Conservation (phyloP, 2,113 vertebrate species). For the Pipa parva region DNA sequence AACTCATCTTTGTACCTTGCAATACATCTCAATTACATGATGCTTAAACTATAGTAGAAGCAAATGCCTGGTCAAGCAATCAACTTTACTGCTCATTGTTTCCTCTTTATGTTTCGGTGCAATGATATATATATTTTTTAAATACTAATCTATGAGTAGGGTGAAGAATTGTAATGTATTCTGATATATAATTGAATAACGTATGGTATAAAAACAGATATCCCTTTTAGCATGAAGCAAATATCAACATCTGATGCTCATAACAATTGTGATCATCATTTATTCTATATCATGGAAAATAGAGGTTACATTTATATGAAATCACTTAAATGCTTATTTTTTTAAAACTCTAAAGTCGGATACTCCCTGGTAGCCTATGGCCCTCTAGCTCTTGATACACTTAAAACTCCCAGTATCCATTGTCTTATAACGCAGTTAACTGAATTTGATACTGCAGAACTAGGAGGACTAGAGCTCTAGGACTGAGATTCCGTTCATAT, state of each 20-base stretch:
- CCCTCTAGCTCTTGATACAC: too few relatives aligned
- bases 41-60: constrained; percentile 19
- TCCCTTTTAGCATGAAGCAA: background rate
- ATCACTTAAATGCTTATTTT: background rate
- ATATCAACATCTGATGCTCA: too few relatives aligned
- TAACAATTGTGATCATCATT: too few relatives aligned
- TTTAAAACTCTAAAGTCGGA: too few relatives aligned
- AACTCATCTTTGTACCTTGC: constrained; percentile 14
- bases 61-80: constrained; percentile 5
- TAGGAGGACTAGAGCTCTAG: background rate
- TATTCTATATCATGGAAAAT: too few relatives aligned
- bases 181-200: background rate
- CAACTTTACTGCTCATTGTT: constrained; percentile 28
- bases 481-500: background rate
- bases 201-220: background rate
- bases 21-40: constrained; percentile 38
- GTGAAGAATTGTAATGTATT: background rate
- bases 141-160: background rate
- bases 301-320: background rate
- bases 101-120: background rate
- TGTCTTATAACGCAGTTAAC: too few relatives aligned
- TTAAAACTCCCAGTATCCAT: too few relatives aligned
- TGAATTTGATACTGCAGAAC: background rate
- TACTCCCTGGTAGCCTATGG: too few relatives aligned
- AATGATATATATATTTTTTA: background rate